Base-by-base conservation (phyloP, 2,797 vertebrate species). In the Lepus townsendii region DNA sequence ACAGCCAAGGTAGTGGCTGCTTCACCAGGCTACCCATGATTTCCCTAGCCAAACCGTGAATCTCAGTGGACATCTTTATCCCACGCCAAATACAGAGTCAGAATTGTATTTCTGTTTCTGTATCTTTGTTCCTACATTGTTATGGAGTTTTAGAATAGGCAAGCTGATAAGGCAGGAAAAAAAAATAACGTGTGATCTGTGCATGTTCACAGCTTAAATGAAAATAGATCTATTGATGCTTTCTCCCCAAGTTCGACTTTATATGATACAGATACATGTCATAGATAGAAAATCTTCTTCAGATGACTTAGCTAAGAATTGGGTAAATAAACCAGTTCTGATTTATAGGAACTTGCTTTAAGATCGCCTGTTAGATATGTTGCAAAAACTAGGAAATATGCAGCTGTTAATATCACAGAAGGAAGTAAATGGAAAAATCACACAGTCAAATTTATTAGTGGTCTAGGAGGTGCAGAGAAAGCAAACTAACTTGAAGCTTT, bases 321-420 rank as follows among this genome's bases (percentile, higher is more conserved):
- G 77, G 47, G 85, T 85, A 93, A 95, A 93, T 38, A 94, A 83
- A 83, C 57, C 10, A 71, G 90, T 95, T 87, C 71, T 87, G 79
- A 95, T 83, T 90, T 93, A 79, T 38, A 90, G 38, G 19, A 86
- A 95, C 32, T 72, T 96, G 42, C 57, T 83, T 38, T 95, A 95
- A 95, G 24, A 92, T 91, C 6, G 76, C 38, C n/a, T 93, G n/a
- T 57, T 95, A 80, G 65, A 72, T 68, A 73, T 47, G 3, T 60
- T 90, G 57, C 47, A 66, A 91, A 96, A 94, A 79, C 47, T 83
- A 85, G 26, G 38, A 95, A 96, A 93, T 88, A 78, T 35, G 69
- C 13, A 90, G 12, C 42, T 60, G 5, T 84, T 93, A 66, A 65
- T 88, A 83, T 77, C 62, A 96, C 30, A 83, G 77, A 96, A 87